Conservation (phyloP, 1,140 invertebrate species). For the Hypsibius dujardini region DNA sequence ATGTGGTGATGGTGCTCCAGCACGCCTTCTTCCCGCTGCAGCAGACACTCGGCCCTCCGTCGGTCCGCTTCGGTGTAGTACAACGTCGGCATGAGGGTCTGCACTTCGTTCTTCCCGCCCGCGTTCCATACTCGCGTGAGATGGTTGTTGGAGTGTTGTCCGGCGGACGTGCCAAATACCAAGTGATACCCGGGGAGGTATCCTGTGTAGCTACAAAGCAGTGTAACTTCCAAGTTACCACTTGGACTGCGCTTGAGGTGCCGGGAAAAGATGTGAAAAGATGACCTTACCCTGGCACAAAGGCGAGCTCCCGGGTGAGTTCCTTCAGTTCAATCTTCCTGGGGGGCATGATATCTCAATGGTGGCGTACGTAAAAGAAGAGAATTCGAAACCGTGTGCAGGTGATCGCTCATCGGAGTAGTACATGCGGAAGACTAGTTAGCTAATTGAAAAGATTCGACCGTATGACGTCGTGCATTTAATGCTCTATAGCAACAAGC, state of each 20-base stretch:
- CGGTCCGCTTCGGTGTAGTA: not conserved
- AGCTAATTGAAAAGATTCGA: no score
- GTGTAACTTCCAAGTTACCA: not conserved
- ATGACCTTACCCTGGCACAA: conserved; percentile 1
- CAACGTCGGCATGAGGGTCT: not conserved
- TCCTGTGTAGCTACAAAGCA: conserved; percentile 12
- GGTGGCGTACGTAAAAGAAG: not conserved
- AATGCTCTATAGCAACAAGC: no score
- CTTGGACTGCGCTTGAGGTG: not conserved
- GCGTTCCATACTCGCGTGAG: not conserved
- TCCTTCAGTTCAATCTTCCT: not conserved
- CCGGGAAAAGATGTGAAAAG: not conserved
- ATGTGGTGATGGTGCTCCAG: not conserved
- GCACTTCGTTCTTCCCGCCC: not conserved
- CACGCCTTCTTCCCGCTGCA: not conserved
- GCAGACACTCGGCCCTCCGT: not conserved
- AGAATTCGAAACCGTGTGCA: not conserved
- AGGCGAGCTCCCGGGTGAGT: not conserved
- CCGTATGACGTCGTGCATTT: no score
- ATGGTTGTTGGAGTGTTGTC: not conserved
- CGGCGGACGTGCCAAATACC: not conserved
- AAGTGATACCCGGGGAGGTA: conserved; percentile 10
- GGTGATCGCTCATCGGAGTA: no score
- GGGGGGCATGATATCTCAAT: not conserved
- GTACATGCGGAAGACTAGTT: no score